Percentiles rank a stretch among this genome's conserved stretches.
phyloP scores from a whole-genome alignment of 1,140 invertebrate species.

The Chlorops oryzae region DNA sequence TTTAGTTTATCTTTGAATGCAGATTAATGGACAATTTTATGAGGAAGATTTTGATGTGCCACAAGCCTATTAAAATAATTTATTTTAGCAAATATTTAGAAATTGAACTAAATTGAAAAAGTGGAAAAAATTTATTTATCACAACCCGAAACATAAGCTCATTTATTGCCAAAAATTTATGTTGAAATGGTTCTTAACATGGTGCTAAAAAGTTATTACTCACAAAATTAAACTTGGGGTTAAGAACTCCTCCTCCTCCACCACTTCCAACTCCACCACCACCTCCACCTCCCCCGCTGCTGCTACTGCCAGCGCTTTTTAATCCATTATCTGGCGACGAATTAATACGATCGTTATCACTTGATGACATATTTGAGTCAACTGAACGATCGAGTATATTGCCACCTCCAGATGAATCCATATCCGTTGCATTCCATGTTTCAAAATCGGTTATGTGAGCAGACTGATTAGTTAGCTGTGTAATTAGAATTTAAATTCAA shows the following conservation, averaged over 20 bases:
- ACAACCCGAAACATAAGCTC: no score
- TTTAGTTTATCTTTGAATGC: no score
- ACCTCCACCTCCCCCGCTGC: slow-evolving; percentile 14
- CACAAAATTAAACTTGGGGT: slow-evolving; percentile 36
- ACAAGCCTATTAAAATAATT: no score
- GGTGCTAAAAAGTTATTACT: no score
- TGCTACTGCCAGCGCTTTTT: slow-evolving; percentile 21
- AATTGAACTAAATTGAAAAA: no score
- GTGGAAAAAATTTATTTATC: no score
- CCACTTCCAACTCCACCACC: slow-evolving; percentile 15
- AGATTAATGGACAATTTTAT: no score
- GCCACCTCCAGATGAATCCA: slow-evolving; percentile 36
- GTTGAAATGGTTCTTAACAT: no score
- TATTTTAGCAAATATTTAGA: no score
- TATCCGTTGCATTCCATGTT: slow-evolving; percentile 41
- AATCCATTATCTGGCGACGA: slow-evolving; percentile 39
- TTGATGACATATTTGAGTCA: slow-evolving; percentile 45
- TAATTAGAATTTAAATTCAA: not conserved
- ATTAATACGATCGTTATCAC: slow-evolving; percentile 41
- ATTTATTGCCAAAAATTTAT: no score
- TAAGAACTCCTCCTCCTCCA: not conserved
- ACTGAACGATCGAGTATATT: slow-evolving; percentile 40
- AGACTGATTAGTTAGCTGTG: slow-evolving; percentile 39
- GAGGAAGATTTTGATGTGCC: no score
- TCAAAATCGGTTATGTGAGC: slow-evolving; percentile 39